Base-by-base conservation (phyloP, 2,113 vertebrate species). In the Tachycineta bicolor region DNA sequence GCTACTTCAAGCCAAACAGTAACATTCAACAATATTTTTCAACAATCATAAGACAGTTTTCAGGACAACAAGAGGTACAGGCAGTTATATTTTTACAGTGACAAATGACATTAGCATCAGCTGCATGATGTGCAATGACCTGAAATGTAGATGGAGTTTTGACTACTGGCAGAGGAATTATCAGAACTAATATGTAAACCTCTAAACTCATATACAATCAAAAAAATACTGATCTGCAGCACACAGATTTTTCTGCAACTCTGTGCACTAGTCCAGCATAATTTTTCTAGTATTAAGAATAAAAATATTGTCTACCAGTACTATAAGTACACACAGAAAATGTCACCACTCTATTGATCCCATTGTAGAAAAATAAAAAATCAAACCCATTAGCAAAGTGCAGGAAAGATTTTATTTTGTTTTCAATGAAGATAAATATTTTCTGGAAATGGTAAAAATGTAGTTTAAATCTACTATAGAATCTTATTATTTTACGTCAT, bases 101-200 rank as follows among this genome's bases (percentile, higher is more conserved):
- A 91, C 26, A 89, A 77, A 60, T 58, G 70, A 67, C 87, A 91
- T 87, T 83, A 98, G 94, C 96, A 94, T 97, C 98, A 98, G 97
- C 70, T 94, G 87, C 88, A 89, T 85, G 93, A 94, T 75, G 69
- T 60, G 95, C 70, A 89, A 92, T 80, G 15, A 96, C 49, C 62
- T 82, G 76, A 60, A 81, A 65, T 71, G 73, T 52, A 88, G 21
- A 94, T 63, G 78, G n/a, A 70, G 13, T 46, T 87, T 58, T 78
- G 55, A 59, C 23, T 84, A 46, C n/a, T 67, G 60, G 63, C 37
- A 87, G 63, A 81, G 46, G 91, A 87, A 60, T 49, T 29, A 76
- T 59, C 39, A 50, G 43, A 88, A 58, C 10, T 12, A 11, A 53
- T 70, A 79, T 3, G 28, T 14, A 79, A 25, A 86, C 68, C 47